phyloP scores from a whole-genome alignment of 2,888 invertebrate genomes.

The Aphrophora alni region DNA sequence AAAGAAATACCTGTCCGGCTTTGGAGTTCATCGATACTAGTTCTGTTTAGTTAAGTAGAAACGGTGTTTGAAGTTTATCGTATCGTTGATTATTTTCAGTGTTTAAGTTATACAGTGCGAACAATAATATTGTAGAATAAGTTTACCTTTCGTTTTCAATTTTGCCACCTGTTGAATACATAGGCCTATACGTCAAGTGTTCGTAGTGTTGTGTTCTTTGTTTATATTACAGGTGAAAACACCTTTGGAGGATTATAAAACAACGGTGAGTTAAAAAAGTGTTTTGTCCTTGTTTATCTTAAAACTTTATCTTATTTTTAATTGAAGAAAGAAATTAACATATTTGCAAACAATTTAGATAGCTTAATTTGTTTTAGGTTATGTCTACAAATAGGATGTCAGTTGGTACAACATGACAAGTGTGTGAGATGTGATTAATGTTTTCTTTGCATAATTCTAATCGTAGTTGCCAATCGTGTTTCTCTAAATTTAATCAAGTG shows the following conservation, averaged over 20 bases:
- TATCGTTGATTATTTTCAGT: background rate
- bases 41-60: constrained; percentile 17
- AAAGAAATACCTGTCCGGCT: constrained; percentile 34
- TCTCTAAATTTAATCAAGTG: too few species aligned
- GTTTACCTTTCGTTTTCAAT: background rate
- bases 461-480: too few species aligned
- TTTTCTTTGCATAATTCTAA: background rate
- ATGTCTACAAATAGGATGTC: background rate
- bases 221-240: background rate
- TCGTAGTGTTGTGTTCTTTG: background rate
- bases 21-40: background rate
- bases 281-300: background rate
- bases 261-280: background rate
- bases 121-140: too few species aligned
- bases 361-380: background rate
- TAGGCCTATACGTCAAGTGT: background rate
- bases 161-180: background rate
- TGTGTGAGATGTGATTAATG: background rate
- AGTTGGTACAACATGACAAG: background rate
- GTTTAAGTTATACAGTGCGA: background rate
- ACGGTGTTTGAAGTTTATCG: constrained; percentile 6
- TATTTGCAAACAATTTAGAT: background rate
- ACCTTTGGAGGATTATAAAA: background rate
- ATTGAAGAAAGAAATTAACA: too few species aligned
- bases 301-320: background rate